These are phyloP conservation scores for Alethe castanea DNA, from an alignment of 2,113 vertebrate species.

Conservation along the genomic window DNA sequence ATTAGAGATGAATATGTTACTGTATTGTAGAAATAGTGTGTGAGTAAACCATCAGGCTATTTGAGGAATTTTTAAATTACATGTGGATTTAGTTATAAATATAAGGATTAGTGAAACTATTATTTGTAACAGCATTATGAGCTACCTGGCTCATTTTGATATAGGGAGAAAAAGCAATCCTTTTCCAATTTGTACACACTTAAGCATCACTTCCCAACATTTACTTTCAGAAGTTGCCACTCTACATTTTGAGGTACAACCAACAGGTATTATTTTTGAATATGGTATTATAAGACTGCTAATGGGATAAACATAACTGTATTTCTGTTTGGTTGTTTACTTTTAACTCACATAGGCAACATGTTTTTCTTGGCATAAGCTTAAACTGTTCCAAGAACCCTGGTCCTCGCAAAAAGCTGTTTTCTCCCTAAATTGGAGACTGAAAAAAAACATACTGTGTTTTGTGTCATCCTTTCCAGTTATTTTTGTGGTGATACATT, in stretches of 20 bases:
- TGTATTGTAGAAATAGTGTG: neutral
- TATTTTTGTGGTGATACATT: constrained; percentile 16
- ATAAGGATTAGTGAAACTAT: constrained; percentile 34
- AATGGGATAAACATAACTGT: constrained; percentile 9
- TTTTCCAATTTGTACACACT: constrained; percentile 16
- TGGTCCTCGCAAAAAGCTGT: neutral
- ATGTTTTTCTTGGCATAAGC: constrained; percentile 34
- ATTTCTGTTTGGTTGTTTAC: constrained; percentile 38
- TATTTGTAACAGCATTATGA: constrained; percentile 55
- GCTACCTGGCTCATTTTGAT: constrained; percentile 20
- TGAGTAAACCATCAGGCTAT: neutral
- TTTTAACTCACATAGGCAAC: constrained; percentile 12
- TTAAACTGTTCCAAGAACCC: neutral
- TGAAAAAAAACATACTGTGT: neutral
- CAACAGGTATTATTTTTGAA: constrained; percentile 13
- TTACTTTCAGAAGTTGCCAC: constrained; percentile 15
- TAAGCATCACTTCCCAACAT: neutral
- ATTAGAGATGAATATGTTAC: neutral
- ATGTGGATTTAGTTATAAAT: constrained; percentile 49
- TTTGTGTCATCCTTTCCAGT: constrained; percentile 43
- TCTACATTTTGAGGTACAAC: constrained; percentile 2
- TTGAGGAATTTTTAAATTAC: constrained; percentile 58
- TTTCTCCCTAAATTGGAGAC: constrained; percentile 12
- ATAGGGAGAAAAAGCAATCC: constrained; percentile 30
- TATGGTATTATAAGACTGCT: neutral